Conservation (phyloP, 2,888 invertebrate genomes). For the Drosophila anomalata region DNA sequence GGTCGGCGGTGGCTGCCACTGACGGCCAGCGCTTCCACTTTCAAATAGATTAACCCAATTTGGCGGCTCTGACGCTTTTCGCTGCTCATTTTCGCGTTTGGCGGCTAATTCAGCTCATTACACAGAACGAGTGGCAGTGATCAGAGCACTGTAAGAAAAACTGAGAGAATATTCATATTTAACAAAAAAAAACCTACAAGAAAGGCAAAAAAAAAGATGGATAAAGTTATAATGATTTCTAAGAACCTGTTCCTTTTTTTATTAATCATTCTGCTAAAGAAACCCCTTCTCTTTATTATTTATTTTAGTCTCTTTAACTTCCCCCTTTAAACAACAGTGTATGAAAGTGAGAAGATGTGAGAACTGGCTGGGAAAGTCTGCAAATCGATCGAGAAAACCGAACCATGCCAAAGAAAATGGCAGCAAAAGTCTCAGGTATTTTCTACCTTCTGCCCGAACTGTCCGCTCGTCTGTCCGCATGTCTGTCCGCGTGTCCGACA, state of each 20-base stretch:
- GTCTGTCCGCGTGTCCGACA: background rate
- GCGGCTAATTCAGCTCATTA: slow-evolving; percentile 56
- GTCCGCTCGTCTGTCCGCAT: background rate
- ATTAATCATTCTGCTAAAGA: too few relatives aligned
- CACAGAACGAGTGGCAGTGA: slow-evolving; percentile 17
- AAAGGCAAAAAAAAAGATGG: too few relatives aligned
- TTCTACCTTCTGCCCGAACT: slow-evolving; percentile 15
- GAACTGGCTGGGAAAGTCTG: slow-evolving; percentile 44
- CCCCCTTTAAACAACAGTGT: slow-evolving; percentile 21
- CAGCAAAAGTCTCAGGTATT: slow-evolving; percentile 7
- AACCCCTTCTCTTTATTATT: too few relatives aligned
- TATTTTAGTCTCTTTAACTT: too few relatives aligned
- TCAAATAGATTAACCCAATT: slow-evolving; percentile 75
- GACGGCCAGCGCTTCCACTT: slow-evolving; percentile 52
- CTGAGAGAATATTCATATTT: too few relatives aligned
- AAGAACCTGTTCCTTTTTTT: too few relatives aligned
- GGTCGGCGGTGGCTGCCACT: background rate
- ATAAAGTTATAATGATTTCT: too few relatives aligned
- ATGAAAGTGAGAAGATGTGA: slow-evolving; percentile 38
- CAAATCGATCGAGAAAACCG: slow-evolving; percentile 46
- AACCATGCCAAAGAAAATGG: slow-evolving; percentile 66
- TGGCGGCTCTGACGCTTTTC: slow-evolving; percentile 48
- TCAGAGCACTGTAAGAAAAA: slow-evolving; percentile 10
- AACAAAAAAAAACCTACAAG: too few relatives aligned
- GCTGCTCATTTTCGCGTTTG: slow-evolving; percentile 48